A percentile compares a stretch with the other conserved stretches of the same genome.
phyloP scores from a whole-genome alignment of 2,113 vertebrate genomes.

The Bolborhynchus lineola region DNA sequence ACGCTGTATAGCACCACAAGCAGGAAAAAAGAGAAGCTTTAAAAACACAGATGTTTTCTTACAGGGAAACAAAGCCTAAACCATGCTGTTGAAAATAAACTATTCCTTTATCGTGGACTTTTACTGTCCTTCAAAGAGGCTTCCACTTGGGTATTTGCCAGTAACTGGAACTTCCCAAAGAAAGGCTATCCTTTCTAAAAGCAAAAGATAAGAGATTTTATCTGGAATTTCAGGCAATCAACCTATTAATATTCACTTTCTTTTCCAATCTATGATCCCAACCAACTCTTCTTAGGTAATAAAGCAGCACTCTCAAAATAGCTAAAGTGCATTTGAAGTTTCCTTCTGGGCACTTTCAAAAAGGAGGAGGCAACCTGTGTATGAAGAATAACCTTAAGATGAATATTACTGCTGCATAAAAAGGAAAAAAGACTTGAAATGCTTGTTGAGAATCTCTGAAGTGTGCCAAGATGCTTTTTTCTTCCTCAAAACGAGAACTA shows the following conservation, averaged over 20 bases:
- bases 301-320: background rate
- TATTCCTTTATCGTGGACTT: background rate
- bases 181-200: slow-evolving; percentile 13
- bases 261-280: background rate
- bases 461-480: background rate
- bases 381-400: background rate
- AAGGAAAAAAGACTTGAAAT: background rate
- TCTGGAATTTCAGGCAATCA: background rate
- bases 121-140: background rate
- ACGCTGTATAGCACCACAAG: background rate
- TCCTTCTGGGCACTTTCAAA: background rate
- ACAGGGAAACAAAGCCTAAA: background rate
- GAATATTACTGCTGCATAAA: background rate
- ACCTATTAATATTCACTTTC: background rate
- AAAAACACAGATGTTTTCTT: background rate
- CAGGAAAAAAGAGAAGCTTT: background rate
- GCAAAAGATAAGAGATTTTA: background rate
- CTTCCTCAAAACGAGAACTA: background rate
- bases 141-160: background rate
- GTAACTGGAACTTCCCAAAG: background rate
- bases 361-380: background rate
- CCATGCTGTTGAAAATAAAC: background rate
- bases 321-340: background rate
- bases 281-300: background rate
- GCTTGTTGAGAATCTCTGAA: background rate